Evolutionary conservation across 2,797 vertebrate species (phyloP).

Genomic region (Rhinella marina): DNA sequence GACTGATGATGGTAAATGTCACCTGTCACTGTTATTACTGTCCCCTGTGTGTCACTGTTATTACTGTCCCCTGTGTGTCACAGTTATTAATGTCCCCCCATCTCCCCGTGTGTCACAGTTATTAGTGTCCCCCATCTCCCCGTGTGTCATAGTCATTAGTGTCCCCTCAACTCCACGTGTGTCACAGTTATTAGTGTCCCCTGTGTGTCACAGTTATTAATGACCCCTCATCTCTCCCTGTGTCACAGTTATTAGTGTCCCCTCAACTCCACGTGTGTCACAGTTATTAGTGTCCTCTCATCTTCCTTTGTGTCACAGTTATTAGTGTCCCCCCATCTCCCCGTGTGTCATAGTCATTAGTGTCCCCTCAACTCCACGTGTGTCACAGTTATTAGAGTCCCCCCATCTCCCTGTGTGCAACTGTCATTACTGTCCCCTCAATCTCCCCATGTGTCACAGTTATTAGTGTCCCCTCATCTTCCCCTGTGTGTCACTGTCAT

Average conservation of each 20-base stretch:
- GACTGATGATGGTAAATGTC: slow-evolving; percentile 70
- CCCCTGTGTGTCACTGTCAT: not conserved
- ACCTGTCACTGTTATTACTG: not conserved
- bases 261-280: not conserved
- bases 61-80: no score
- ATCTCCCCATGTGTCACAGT: not conserved
- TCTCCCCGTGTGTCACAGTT: not conserved
- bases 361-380: not conserved
- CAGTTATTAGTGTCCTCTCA: not conserved
- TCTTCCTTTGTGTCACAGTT: not conserved
- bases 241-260: not conserved
- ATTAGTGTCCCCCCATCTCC: not conserved
- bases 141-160: not conserved
- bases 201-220: not conserved
- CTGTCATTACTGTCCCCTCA: not conserved
- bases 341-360: not conserved
- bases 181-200: not conserved
- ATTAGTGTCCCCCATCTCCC: not conserved
- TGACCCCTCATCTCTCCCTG: not conserved
- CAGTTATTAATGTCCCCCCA: not conserved
- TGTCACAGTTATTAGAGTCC: not conserved
- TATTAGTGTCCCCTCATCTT: not conserved
- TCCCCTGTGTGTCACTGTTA: no score
- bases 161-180: not conserved
- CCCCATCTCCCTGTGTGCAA: not conserved